A percentile compares a stretch with the other conserved stretches of the same genome.
Conservation (phyloP, 1,140 invertebrate genomes). For the Trigoniulus corallinus region DNA sequence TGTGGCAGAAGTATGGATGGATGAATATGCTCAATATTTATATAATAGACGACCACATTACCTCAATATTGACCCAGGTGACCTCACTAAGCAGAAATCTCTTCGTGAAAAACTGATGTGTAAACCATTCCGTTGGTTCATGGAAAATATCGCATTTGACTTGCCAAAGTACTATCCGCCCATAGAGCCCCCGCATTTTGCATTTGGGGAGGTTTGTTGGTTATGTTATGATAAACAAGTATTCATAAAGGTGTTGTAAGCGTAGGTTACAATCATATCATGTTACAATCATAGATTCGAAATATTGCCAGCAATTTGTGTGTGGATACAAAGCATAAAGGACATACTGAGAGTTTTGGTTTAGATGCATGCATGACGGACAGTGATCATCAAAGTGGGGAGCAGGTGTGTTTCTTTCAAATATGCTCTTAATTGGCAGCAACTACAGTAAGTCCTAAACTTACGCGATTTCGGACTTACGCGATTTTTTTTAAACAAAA, state of each 20-base stretch:
- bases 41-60: conserved; percentile 66
- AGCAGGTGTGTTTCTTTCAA: conserved; percentile 26
- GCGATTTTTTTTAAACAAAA: no score
- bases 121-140: conserved; percentile 91
- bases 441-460: no score
- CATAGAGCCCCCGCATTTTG: conserved; percentile 73
- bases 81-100: conserved; percentile 58
- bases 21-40: conserved; percentile 76
- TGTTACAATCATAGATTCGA: conserved; percentile 38
- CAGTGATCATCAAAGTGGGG: conserved; percentile 32
- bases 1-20: conserved; percentile 50
- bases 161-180: conserved; percentile 75
- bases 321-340: conserved; percentile 52
- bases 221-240: neutral
- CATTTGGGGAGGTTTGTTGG: conserved; percentile 47
- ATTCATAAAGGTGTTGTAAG: neutral
- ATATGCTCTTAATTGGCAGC: neutral
- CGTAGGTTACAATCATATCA: no score
- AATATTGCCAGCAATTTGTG: conserved; percentile 51
- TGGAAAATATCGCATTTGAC: conserved; percentile 86
- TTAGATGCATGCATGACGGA: conserved; percentile 42
- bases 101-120: conserved; percentile 62
- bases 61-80: conserved; percentile 52
- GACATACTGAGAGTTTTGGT: conserved; percentile 44
- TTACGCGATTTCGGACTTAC: no score